Conservation (phyloP, 2,797 vertebrate species). For the Oryzias sinensis region DNA sequence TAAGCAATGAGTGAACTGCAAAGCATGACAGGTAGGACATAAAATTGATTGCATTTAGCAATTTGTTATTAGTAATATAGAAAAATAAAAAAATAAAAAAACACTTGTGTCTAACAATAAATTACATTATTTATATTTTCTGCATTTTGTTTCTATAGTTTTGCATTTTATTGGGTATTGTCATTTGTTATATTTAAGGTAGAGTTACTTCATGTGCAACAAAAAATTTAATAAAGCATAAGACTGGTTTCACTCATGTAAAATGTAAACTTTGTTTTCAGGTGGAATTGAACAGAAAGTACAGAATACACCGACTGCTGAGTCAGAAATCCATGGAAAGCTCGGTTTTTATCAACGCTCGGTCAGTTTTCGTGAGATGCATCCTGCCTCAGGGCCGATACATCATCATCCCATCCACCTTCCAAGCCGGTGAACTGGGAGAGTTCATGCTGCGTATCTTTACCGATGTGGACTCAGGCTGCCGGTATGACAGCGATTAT, state of each 20-base stretch:
- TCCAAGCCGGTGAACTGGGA: conserved; percentile 69
- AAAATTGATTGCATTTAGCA: too few relatives aligned
- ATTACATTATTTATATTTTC: too few relatives aligned
- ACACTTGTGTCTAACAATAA: too few relatives aligned
- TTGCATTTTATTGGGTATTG: too few relatives aligned
- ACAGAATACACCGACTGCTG: conserved; percentile 85
- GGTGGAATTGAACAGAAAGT: conserved; percentile 93
- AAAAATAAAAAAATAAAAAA: too few relatives aligned
- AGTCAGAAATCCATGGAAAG: conserved; percentile 79
- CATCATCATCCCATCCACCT: conserved; percentile 87
- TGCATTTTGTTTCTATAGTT: too few relatives aligned
- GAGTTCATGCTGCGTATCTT: conserved; percentile 89
- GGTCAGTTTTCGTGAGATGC: conserved; percentile 83
- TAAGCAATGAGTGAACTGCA: neutral
- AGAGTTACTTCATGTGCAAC: neutral
- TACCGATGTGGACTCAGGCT: conserved; percentile 81
- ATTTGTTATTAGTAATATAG: too few relatives aligned
- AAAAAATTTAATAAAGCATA: too few relatives aligned
- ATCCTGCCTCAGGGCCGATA: conserved; percentile 84
- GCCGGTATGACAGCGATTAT: conserved; percentile 71
- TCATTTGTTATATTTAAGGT: too few relatives aligned
- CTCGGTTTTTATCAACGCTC: conserved; percentile 84
- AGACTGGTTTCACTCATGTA: neutral
- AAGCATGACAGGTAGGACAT: too few relatives aligned
- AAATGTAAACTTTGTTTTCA: conserved; percentile 38